A percentile compares a stretch with the other conserved stretches of the same genome.
Evolutionary conservation across 2,113 vertebrate species (phyloP).

Genomic region (Alethe diademata): DNA sequence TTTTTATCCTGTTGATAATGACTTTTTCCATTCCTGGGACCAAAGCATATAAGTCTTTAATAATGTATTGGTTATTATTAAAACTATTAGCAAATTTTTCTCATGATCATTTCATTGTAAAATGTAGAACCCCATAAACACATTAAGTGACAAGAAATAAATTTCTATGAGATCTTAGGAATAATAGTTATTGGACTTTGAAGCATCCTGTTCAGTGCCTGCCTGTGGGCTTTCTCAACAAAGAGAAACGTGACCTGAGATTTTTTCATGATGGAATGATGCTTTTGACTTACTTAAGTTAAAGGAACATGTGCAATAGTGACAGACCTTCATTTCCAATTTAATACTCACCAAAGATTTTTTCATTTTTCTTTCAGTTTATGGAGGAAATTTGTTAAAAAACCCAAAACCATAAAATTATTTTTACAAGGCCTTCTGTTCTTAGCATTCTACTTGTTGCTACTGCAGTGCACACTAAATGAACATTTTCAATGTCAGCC

Average conservation of each 20-base stretch:
- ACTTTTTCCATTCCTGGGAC: background rate
- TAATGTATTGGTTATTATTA: background rate
- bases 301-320: background rate
- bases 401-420: accelerated
- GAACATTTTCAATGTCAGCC: background rate
- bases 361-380: background rate
- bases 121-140: background rate
- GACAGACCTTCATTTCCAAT: background rate
- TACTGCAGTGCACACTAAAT: background rate
- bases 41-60: background rate
- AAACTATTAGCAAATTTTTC: background rate
- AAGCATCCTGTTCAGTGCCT: background rate
- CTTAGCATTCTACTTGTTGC: background rate
- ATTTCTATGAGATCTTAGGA: background rate
- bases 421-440: background rate
- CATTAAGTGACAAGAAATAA: background rate
- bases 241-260: background rate
- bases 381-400: background rate
- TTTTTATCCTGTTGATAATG: background rate
- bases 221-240: background rate
- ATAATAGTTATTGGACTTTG: too few relatives aligned
- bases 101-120: background rate
- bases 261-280: background rate
- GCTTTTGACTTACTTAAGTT: background rate
- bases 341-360: background rate